phyloP scores from a whole-genome alignment of 1,140 invertebrate genomes.

The Drosophila gunungcola region DNA sequence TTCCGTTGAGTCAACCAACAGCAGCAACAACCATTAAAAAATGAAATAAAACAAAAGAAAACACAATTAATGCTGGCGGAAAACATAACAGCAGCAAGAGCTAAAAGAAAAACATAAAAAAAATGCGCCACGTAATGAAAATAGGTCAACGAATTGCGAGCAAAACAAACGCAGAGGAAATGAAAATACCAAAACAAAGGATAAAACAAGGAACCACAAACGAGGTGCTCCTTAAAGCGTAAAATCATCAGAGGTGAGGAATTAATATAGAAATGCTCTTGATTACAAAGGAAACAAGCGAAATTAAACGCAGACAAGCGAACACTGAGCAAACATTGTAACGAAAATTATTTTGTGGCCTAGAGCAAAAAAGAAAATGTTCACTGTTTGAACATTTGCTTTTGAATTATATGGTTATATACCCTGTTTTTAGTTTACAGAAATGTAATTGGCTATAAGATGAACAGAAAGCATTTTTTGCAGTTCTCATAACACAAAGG shows the following conservation, averaged over 20 bases:
- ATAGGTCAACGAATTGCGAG: slow-evolving; percentile 42
- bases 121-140: slow-evolving; percentile 15
- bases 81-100: slow-evolving; percentile 17
- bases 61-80: slow-evolving; percentile 39
- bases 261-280: slow-evolving; percentile 7
- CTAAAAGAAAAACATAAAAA: slow-evolving; percentile 21
- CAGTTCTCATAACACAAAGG: background rate
- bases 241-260: slow-evolving; percentile 28
- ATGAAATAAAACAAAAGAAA: slow-evolving; percentile 44
- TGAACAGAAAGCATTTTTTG: slow-evolving; percentile 4
- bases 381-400: background rate
- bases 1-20: slow-evolving; percentile 31
- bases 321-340: slow-evolving; percentile 25
- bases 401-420: background rate
- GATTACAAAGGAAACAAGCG: slow-evolving; percentile 16
- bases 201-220: slow-evolving; percentile 3
- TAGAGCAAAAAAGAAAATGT: slow-evolving; percentile 4
- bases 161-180: slow-evolving; percentile 40
- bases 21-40: slow-evolving; percentile 22
- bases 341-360: slow-evolving; percentile 15
- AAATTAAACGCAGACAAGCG: slow-evolving; percentile 40
- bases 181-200: slow-evolving; percentile 15
- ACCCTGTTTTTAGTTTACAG: too few relatives aligned
- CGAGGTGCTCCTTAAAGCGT: slow-evolving; percentile 22
- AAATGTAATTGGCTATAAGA: background rate